Conservation (phyloP, 2,888 invertebrate genomes). For the Synanthedon formicaeformis region DNA sequence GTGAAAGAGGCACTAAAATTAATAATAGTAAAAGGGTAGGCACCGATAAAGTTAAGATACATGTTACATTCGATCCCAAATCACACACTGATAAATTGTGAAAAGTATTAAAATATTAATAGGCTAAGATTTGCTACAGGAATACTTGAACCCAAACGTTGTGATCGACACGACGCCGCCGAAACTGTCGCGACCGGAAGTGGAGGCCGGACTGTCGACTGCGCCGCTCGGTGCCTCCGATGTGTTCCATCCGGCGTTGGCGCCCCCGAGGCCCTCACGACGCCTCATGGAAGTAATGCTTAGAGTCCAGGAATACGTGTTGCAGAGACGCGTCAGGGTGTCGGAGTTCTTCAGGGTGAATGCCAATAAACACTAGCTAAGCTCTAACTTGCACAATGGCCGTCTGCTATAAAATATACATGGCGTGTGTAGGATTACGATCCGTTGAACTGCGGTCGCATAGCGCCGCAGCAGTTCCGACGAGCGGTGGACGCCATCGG, state of each 20-base stretch:
- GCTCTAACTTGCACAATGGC: not conserved
- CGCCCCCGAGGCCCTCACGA: slow-evolving; percentile 53
- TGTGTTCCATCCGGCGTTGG: slow-evolving; percentile 74
- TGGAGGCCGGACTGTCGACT: slow-evolving; percentile 61
- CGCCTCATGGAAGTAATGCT: slow-evolving; percentile 69
- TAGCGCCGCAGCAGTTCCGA: slow-evolving; percentile 78
- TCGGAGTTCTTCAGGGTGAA: slow-evolving; percentile 77
- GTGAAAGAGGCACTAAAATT: no score
- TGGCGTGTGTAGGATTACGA: slow-evolving; percentile 72
- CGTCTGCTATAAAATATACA: not conserved
- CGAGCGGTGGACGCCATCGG: slow-evolving; percentile 77
- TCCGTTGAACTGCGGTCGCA: slow-evolving; percentile 74
- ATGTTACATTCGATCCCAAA: no score
- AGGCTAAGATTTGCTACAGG: slow-evolving; percentile 20
- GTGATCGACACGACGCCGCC: slow-evolving; percentile 77
- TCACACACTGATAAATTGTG: no score
- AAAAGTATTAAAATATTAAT: no score
- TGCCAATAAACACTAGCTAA: not conserved
- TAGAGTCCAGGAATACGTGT: slow-evolving; percentile 76
- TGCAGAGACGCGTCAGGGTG: slow-evolving; percentile 74
- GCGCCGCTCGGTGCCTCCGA: slow-evolving; percentile 51
- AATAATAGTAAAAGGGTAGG: no score
- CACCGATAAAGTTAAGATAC: no score
- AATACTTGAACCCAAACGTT: slow-evolving; percentile 68
- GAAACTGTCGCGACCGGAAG: slow-evolving; percentile 76